Evolutionary conservation across 2,113 vertebrate species (phyloP), one percentile per base, ranked within the genome.

Genomic region (Salvelinus namaycush): DNA sequence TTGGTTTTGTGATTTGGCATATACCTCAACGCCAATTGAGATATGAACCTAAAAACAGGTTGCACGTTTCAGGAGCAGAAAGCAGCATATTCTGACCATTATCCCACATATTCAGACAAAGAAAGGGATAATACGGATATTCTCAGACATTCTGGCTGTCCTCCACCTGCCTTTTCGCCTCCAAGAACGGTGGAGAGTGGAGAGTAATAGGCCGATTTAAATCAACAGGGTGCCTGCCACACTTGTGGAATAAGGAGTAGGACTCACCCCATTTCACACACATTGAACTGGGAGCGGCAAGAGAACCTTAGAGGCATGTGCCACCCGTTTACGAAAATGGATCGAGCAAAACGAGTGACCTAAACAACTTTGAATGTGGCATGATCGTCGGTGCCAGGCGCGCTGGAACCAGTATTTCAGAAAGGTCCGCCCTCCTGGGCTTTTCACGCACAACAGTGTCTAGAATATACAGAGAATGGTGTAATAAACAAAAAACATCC

Each of bases 181-280:
- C 86, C 86, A 84, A 87, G 83, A 84, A 80, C 22, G 75, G 76
- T 84, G 65, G 75, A 87, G 80, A 86, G 86, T 81, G 84, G 87
- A 44, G 9, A 89, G 89, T 89, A 92, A 90, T 90, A 81, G 88
- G 88, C 77, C 83, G 82, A 84, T 81, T 78, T 86, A 91, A 87
- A 89, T 87, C 85, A 87, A 87, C 88, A 91, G 81, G 81, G 76
- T 66, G 71, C 82, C 75, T 72, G 75, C 70, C 73, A 79, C 73
- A 51, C 69, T 16, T 27, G 68, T 22, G 75, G 76, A 86, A 88
- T 74, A 73, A 82, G 78, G 86, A 83, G 72, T 76, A 67, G 48
- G 79, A 86, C 87, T 90, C 87, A 88, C 76, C 83, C 75, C 82
- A 90, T 92, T 92, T 90, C 89, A 92, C 86, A 88, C 86, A 79